phyloP scores from a whole-genome alignment of 2,888 invertebrate genomes.

The Smittia aterrima region DNA sequence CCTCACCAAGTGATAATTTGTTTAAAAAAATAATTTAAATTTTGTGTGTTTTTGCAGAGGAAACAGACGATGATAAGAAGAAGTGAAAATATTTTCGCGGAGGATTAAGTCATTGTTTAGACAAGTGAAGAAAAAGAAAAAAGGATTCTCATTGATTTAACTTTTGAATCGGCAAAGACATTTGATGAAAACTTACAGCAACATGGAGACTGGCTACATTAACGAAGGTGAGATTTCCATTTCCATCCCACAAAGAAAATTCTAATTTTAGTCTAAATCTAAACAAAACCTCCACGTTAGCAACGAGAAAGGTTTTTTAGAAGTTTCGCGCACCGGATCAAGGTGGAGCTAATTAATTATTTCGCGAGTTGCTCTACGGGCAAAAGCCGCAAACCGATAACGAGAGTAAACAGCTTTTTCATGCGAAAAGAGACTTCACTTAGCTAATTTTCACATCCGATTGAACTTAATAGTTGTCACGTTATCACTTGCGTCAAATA shows the following conservation, averaged over 20 bases:
- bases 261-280: conserved; percentile 31
- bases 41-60: conserved; percentile 2
- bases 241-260: background rate
- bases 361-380: background rate
- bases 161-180: background rate
- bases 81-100: conserved; percentile 7
- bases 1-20: background rate
- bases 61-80: conserved; percentile 1
- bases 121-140: background rate
- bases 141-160: background rate
- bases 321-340: background rate
- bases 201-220: conserved; percentile 41
- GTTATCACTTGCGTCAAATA: background rate
- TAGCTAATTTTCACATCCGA: too few species aligned
- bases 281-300: background rate
- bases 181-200: conserved; percentile 34
- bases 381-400: too few species aligned
- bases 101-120: background rate
- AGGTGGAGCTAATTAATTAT: conserved; percentile 12
- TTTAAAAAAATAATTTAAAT: background rate
- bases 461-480: background rate
- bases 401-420: background rate
- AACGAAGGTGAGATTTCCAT: conserved; percentile 39
- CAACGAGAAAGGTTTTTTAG: background rate
- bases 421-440: background rate